phyloP scores from a whole-genome alignment of 2,888 invertebrate genomes.

The Sericinus montela region DNA sequence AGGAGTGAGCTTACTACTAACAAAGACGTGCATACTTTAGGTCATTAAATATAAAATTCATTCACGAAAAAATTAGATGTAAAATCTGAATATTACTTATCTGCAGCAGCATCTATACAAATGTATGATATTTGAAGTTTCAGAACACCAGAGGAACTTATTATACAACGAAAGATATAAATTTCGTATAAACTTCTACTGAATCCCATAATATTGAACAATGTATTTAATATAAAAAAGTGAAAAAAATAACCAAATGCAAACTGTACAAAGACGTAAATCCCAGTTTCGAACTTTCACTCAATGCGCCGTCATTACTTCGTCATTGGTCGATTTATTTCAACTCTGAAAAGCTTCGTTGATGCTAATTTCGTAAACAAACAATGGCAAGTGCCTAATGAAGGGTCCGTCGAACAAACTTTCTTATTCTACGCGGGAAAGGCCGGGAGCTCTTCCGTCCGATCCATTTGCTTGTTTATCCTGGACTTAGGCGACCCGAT shows the following conservation, averaged over 20 bases:
- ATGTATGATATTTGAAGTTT: too few species aligned
- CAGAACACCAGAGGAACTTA: too few species aligned
- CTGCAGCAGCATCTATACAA: too few species aligned
- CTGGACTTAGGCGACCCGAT: conserved; percentile 55
- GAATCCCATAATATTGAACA: conserved; percentile 7
- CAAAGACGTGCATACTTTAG: too few species aligned
- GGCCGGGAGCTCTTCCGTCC: conserved; percentile 64
- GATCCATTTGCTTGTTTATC: conserved; percentile 74
- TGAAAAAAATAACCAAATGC: conserved; percentile 31
- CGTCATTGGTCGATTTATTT: conserved; percentile 43
- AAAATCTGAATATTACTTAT: too few species aligned
- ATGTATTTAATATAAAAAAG: conserved; percentile 20
- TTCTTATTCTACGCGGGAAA: conserved; percentile 63
- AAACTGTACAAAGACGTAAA: conserved; percentile 37
- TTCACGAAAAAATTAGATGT: too few species aligned
- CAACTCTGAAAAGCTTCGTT: conserved; percentile 56
- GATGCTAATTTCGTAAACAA: conserved; percentile 74
- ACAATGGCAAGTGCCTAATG: conserved; percentile 73
- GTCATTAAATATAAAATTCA: too few species aligned
- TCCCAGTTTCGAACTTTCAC: conserved; percentile 38
- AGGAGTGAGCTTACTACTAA: too few species aligned
- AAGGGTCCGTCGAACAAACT: conserved; percentile 66
- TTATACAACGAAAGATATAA: too few species aligned
- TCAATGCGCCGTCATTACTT: conserved; percentile 57
- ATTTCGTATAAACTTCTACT: too few species aligned